phyloP scores from a whole-genome alignment of 2,888 invertebrate species.

The Aphodius granarius region DNA sequence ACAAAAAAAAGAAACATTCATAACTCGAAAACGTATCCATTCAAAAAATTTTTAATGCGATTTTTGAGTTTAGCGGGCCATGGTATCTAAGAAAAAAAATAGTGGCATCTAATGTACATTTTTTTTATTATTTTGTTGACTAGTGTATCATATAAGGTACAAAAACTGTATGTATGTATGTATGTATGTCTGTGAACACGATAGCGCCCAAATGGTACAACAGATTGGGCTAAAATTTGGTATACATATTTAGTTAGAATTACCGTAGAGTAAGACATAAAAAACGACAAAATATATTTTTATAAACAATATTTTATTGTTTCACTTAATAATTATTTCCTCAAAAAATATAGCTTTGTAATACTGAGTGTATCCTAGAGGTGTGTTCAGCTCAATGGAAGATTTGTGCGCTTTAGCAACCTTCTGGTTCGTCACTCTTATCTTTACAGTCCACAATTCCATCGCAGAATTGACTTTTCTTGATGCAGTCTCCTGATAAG shows the following conservation, averaged over 20 bases:
- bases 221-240: slow-evolving; percentile 34
- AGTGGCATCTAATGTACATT: too few species aligned
- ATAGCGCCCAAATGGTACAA: too few species aligned
- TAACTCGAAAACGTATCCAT: too few species aligned
- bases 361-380: not conserved
- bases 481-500: slow-evolving; percentile 65
- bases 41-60: too few species aligned
- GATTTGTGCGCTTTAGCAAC: slow-evolving; percentile 47
- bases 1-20: too few species aligned
- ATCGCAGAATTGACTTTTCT: slow-evolving; percentile 64
- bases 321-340: slow-evolving; percentile 22
- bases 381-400: not conserved
- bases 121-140: too few species aligned
- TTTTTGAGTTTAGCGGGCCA: too few species aligned
- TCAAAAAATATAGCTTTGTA: slow-evolving; percentile 5
- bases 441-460: slow-evolving; percentile 68
- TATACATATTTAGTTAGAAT: slow-evolving; percentile 29
- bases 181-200: too few species aligned
- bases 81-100: too few species aligned
- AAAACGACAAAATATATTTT: not conserved
- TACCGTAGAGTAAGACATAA: not conserved
- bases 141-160: too few species aligned
- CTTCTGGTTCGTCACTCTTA: slow-evolving; percentile 67
- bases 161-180: too few species aligned
- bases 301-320: slow-evolving; percentile 13